These are phyloP conservation scores for Dinothrombium tinctorium DNA, from an alignment of 1,140 invertebrate genomes.

Conservation along the genomic window DNA sequence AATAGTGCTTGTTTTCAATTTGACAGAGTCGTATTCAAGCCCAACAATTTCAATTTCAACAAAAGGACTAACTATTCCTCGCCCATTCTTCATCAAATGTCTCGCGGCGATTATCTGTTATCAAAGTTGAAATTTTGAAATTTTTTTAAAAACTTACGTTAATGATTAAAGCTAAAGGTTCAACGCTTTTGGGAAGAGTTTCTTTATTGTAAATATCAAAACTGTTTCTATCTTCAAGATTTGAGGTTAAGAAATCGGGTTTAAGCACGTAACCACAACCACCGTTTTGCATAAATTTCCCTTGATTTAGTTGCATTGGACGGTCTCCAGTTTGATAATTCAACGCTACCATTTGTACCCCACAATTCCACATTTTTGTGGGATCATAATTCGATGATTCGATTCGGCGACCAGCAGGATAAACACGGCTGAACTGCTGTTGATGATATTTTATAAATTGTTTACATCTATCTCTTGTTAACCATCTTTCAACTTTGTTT, in stretches of 20 bases:
- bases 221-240: no score
- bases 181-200: conserved; percentile 31
- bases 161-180: conserved; percentile 40
- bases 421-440: conserved; percentile 67
- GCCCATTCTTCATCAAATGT: conserved; percentile 57
- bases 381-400: conserved; percentile 96
- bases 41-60: conserved; percentile 84
- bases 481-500: conserved; percentile 71
- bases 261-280: conserved; percentile 81
- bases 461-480: conserved; percentile 47
- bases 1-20: conserved; percentile 55
- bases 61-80: conserved; percentile 69
- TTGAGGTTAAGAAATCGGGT: conserved; percentile 69
- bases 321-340: conserved; percentile 95
- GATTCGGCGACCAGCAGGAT: conserved; percentile 63
- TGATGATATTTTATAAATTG: conserved; percentile 43
- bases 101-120: conserved; percentile 56
- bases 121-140: not conserved
- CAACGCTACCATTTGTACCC: conserved; percentile 85
- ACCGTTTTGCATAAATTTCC: conserved; percentile 70
- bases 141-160: conserved; percentile 22
- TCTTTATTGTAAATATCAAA: conserved; percentile 50
- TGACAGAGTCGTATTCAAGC: conserved; percentile 59
- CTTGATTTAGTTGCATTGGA: conserved; percentile 82
- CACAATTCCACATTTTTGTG: conserved; percentile 76